A percentile compares a stretch with the other conserved stretches of the same genome.
Evolutionary conservation across 2,888 invertebrate species (phyloP).

Genomic region (Aplocera efformata): DNA sequence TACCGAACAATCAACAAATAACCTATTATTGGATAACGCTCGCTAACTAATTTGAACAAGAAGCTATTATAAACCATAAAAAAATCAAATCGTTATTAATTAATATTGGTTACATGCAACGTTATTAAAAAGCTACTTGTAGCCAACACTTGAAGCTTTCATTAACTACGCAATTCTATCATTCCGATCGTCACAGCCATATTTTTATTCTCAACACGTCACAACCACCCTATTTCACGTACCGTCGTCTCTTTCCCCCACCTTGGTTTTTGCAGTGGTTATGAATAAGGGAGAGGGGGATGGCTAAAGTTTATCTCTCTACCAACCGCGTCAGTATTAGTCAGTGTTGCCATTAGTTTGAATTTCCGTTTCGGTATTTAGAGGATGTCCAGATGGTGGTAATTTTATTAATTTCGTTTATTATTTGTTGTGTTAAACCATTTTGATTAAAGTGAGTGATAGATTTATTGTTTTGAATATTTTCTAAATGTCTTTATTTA

Average conservation of each 20-base stretch:
- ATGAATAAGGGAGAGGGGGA: slow-evolving; percentile 44
- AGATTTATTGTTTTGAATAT: not conserved
- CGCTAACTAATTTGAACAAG: too few species aligned
- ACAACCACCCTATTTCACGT: slow-evolving; percentile 36
- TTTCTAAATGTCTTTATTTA: too few species aligned
- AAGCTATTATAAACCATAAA: too few species aligned
- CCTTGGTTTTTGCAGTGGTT: slow-evolving; percentile 12
- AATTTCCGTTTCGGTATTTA: slow-evolving; percentile 22
- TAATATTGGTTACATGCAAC: too few species aligned
- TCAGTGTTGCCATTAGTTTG: slow-evolving; percentile 20
- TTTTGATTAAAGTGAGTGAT: not conserved
- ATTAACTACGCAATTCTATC: slow-evolving; percentile 35
- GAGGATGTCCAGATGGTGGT: slow-evolving; percentile 12
- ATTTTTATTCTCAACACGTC: slow-evolving; percentile 54
- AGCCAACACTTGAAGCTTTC: slow-evolving; percentile 16
- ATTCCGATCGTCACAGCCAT: slow-evolving; percentile 42
- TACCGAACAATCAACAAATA: too few species aligned
- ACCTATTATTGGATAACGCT: too few species aligned
- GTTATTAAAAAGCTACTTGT: too few species aligned
- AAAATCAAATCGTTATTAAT: too few species aligned
- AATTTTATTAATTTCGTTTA: slow-evolving; percentile 3
- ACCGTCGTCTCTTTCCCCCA: slow-evolving; percentile 32
- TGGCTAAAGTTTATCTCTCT: slow-evolving; percentile 20
- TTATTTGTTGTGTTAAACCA: not conserved
- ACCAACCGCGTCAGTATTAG: slow-evolving; percentile 10